These are phyloP conservation scores for Potorous gilbertii DNA, from an alignment of 2,797 vertebrate genomes.

Conservation along the genomic window DNA sequence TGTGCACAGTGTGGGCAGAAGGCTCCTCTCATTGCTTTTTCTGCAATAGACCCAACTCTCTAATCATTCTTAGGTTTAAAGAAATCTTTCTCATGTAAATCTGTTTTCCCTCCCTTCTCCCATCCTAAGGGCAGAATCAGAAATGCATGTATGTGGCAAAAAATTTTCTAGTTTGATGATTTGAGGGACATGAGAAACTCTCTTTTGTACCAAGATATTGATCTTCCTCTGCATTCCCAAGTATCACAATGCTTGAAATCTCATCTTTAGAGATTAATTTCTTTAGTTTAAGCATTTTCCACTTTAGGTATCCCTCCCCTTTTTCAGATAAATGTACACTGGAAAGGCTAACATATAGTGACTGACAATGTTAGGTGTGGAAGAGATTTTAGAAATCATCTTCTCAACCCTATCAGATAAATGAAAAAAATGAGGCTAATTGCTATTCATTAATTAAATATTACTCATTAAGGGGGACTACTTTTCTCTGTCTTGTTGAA, in stretches of 20 bases:
- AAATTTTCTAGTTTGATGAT: neutral
- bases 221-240: neutral
- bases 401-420: neutral
- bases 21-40: neutral
- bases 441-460: neutral
- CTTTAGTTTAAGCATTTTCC: neutral
- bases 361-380: neutral
- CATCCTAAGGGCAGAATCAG: neutral
- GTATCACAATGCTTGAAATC: neutral
- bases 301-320: neutral
- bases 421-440: neutral
- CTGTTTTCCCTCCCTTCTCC: neutral
- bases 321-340: neutral
- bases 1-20: neutral
- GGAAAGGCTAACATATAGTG: neutral
- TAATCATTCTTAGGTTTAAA: neutral
- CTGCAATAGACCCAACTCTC: neutral
- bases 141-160: neutral
- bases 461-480: neutral
- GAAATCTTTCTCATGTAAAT: neutral
- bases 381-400: neutral
- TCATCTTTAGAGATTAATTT: neutral
- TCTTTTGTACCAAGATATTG: neutral
- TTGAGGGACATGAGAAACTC: neutral
- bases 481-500: neutral